Evolutionary conservation across 2,797 vertebrate species (phyloP).

Genomic region (Rhinatrema bivittatum): DNA sequence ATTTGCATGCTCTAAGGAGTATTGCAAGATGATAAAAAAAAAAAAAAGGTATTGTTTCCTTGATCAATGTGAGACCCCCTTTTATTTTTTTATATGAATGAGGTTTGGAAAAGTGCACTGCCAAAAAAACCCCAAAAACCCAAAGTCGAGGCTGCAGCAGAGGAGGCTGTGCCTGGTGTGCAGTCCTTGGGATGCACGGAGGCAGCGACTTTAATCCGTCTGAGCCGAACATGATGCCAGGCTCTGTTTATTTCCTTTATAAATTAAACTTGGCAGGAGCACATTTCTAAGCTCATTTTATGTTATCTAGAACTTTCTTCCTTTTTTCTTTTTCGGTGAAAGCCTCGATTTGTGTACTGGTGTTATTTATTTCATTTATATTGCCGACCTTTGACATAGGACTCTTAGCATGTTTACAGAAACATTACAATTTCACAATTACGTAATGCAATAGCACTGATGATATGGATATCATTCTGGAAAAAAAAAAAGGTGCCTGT

Average conservation of each 20-base stretch:
- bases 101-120: not conserved
- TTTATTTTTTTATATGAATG: accelerated
- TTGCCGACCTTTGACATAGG: too few relatives aligned
- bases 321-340: not conserved
- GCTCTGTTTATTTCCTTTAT: constrained; percentile 11
- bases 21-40: too few relatives aligned
- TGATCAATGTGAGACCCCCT: too few relatives aligned
- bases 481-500: too few relatives aligned
- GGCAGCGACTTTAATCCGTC: constrained; percentile 3
- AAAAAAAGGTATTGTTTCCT: too few relatives aligned
- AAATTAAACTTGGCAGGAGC: constrained; percentile 16
- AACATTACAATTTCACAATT: too few relatives aligned
- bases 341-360: too few relatives aligned
- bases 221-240: constrained; percentile 10
- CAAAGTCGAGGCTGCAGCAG: not conserved
- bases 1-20: too few relatives aligned
- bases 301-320: not conserved
- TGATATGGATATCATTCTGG: too few relatives aligned
- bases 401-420: too few relatives aligned
- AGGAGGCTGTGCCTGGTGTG: not conserved
- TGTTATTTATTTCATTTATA: too few relatives aligned
- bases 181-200: constrained; percentile 4
- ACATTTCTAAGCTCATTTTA: not conserved
- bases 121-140: not conserved
- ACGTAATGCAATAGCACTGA: too few relatives aligned